Conservation (phyloP, 2,888 invertebrate species). For the Hemicrepidius hirtus region DNA sequence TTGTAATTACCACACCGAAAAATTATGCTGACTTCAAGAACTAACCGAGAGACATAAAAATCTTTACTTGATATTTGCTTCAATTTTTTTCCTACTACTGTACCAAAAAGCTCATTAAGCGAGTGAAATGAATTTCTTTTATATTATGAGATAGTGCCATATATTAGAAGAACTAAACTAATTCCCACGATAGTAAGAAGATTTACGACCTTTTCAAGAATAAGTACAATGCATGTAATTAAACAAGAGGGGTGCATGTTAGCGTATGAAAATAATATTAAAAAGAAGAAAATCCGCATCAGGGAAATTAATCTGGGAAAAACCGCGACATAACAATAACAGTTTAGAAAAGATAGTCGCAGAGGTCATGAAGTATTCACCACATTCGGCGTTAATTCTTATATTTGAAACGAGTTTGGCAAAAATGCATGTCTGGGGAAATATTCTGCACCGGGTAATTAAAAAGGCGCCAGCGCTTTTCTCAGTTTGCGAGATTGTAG, state of each 20-base stretch:
- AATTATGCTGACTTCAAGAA: too few species aligned
- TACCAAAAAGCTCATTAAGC: too few species aligned
- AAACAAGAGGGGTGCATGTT: conserved; percentile 11
- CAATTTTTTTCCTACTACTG: too few species aligned
- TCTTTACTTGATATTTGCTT: too few species aligned
- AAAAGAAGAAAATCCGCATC: conserved; percentile 34
- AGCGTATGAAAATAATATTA: conserved; percentile 20
- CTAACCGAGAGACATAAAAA: too few species aligned
- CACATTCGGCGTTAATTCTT: conserved; percentile 65
- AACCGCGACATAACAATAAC: conserved; percentile 53
- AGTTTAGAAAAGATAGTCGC: conserved; percentile 50
- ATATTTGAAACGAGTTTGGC: conserved; percentile 67
- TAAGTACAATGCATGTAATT: conserved; percentile 11
- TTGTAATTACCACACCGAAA: too few species aligned
- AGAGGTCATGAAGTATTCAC: conserved; percentile 64
- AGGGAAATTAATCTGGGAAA: conserved; percentile 48
- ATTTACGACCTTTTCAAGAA: background rate
- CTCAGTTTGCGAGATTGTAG: conserved; percentile 50
- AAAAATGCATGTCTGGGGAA: conserved; percentile 68
- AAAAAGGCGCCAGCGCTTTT: conserved; percentile 62
- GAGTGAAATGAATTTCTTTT: too few species aligned
- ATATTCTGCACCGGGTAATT: conserved; percentile 65
- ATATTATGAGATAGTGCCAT: too few species aligned
- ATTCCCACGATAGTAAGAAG: background rate
- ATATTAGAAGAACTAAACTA: background rate